phyloP scores from a whole-genome alignment of 2,888 invertebrate genomes.

The Entomobrya proxima region DNA sequence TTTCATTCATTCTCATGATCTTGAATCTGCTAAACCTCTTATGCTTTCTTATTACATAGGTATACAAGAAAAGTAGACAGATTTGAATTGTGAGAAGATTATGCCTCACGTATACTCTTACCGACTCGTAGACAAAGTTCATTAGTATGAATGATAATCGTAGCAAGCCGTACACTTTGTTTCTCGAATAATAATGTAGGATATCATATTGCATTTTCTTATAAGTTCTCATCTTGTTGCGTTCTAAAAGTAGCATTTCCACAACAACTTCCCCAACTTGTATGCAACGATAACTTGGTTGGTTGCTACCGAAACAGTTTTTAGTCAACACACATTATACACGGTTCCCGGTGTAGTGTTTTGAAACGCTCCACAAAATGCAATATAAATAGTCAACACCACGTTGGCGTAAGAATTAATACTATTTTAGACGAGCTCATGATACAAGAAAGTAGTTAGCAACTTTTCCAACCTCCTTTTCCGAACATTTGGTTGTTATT shows the following conservation, averaged over 20 bases:
- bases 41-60: conserved; percentile 28
- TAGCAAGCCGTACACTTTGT: conserved; percentile 13
- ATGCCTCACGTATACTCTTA: background rate
- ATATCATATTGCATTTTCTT: conserved; percentile 31
- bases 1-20: conserved; percentile 57
- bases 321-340: background rate
- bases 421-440: background rate
- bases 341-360: background rate
- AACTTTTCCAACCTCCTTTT: background rate
- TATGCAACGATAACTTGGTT: background rate
- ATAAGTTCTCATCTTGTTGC: background rate
- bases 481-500: conserved; percentile 4
- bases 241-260: conserved; percentile 60
- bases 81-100: background rate
- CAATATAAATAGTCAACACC: conserved; percentile 18
- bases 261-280: conserved; percentile 14
- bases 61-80: background rate
- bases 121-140: conserved; percentile 24
- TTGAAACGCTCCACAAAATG: background rate
- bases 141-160: conserved; percentile 51
- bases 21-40: conserved; percentile 41
- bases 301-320: conserved; percentile 11
- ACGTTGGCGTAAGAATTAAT: background rate
- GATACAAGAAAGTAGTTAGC: background rate
- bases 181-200: conserved; percentile 12